These are phyloP conservation scores for Henicopernis longicauda DNA, from an alignment of 2,113 vertebrate species.

Conservation along the genomic window DNA sequence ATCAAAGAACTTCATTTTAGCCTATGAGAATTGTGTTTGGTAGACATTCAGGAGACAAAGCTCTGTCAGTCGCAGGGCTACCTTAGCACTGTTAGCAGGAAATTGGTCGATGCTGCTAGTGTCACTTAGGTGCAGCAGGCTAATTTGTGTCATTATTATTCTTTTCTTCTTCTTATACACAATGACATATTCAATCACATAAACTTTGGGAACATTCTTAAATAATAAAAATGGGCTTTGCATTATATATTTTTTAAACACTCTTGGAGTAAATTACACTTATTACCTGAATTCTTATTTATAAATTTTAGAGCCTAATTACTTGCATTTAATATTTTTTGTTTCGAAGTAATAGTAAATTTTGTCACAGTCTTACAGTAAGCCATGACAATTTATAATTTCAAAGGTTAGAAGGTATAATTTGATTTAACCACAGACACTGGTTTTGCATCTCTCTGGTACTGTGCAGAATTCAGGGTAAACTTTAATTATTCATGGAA, in stretches of 20 bases:
- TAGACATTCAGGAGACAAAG: background rate
- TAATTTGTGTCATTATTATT: background rate
- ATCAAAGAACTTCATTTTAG: background rate
- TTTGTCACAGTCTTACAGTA: background rate
- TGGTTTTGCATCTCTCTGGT: background rate
- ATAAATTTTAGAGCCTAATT: background rate
- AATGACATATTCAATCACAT: background rate
- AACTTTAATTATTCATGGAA: conserved; percentile 51
- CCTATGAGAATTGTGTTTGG: background rate
- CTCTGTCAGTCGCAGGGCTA: background rate
- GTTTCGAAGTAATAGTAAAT: background rate
- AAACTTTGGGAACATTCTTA: background rate
- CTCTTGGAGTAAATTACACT: background rate
- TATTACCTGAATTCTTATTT: background rate
- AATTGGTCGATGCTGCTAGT: background rate
- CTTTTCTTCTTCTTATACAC: background rate
- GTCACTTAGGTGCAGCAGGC: background rate
- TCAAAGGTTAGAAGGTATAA: background rate
- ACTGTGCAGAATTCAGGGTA: conserved; percentile 2
- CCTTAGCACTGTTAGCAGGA: background rate
- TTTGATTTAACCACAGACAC: background rate
- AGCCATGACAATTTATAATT: background rate
- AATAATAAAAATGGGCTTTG: fast-evolving
- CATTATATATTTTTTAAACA: background rate
- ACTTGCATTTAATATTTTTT: background rate